Evolutionary conservation across 2,888 invertebrate genomes (phyloP), one percentile per base, ranked within the genome.

Genomic region (Thumatha senex): DNA sequence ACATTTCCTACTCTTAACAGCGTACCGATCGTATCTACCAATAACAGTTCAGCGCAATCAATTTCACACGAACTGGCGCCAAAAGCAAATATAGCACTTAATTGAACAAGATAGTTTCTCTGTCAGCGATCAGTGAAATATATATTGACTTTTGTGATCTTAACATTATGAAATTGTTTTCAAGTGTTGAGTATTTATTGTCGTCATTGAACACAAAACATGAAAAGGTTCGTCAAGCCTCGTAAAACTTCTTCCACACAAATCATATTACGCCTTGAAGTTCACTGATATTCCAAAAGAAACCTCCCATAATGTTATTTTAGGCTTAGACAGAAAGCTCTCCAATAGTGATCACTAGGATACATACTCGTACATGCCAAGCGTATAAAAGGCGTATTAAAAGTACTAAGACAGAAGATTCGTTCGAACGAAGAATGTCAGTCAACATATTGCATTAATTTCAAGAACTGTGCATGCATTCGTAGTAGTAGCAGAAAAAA

Each of bases 41-140:
- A 51, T 50, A 50, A 61, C 51, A 58, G 56, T 59, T 58, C 55
- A 46, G 51, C 41, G 45, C 54, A 64, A 65, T 65, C 62, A 57
- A 64, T 59, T 55, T 40, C 46, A 43, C 49, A 47, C 38, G 50
- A 47, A 62, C 48, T 40, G 53, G 48, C 58, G 51, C 55, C 58
- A 46, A 56, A 54, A 48, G 49, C 54, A 61, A 63, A 58, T 64
- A 56, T 63, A 58, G 53, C 40, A 51, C 59, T 59, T 59, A 58
- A 62, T 62, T 55, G 39, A 39, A 39, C 15, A 7, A 10, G 58
- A 36, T 38, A 3, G 58, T 9, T 4, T 10, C 10, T 15, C 0
- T 12, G 41, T 15, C 10, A 18, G 18, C n/a, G 13, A n/a, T 39
- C 10, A 18, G 39, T 15, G 38, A n/a, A 1, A 10, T 0, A 7